phyloP scores from a whole-genome alignment of 2,888 invertebrate species.

The Eucera pruinosa region DNA sequence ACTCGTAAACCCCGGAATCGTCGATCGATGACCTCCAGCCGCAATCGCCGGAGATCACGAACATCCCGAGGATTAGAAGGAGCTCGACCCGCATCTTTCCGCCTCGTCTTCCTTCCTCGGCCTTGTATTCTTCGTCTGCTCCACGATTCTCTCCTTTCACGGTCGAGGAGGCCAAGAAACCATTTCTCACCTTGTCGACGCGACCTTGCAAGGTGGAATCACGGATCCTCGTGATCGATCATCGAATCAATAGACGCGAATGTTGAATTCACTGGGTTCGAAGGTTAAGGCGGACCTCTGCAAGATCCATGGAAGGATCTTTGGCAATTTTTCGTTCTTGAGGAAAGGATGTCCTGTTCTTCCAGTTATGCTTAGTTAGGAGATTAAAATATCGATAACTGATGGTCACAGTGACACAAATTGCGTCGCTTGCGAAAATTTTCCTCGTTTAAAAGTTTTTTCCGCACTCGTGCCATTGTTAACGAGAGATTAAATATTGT shows the following conservation, averaged over 20 bases:
- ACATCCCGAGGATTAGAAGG: conserved; percentile 67
- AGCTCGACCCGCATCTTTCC: conserved; percentile 58
- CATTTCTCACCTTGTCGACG: conserved; percentile 2
- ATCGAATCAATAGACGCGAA: not conserved
- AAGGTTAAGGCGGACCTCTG: not conserved
- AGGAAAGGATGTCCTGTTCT: not conserved
- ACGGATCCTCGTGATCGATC: not conserved
- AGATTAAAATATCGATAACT: not conserved
- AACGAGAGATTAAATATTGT: not conserved
- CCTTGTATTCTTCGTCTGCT: not conserved
- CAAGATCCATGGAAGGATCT: not conserved
- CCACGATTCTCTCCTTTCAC: conserved; percentile 11
- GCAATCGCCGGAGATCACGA: conserved; percentile 68
- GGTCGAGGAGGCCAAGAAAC: not conserved
- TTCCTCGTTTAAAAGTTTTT: conserved; percentile 1
- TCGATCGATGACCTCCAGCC: conserved; percentile 68
- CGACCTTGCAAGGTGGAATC: not conserved
- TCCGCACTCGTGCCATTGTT: conserved; percentile 41
- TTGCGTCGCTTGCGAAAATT: not conserved
- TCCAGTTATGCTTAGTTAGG: not conserved
- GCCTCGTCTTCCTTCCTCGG: conserved; percentile 20
- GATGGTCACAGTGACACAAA: no score
- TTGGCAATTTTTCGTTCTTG: not conserved
- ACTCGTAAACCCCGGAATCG: conserved; percentile 41
- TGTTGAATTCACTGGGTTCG: not conserved